Evolutionary conservation across 2,888 invertebrate species (phyloP).

Genomic region (Callinectes sapidus): DNA sequence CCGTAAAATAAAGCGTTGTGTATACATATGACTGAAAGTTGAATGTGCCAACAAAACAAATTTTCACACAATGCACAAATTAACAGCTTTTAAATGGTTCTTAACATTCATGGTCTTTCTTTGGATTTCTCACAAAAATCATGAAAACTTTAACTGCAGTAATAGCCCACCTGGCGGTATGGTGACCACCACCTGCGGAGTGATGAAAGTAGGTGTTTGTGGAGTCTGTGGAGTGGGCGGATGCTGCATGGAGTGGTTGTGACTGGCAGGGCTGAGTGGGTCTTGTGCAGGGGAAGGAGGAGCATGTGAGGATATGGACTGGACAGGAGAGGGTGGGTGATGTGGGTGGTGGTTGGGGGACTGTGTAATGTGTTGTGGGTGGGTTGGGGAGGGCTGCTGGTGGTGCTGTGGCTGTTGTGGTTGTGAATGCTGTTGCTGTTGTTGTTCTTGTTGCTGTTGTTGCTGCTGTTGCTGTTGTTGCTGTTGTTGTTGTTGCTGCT

Average conservation of each 20-base stretch:
- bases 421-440: constrained; percentile 43
- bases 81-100: not conserved
- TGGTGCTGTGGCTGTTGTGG: constrained; percentile 51
- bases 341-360: constrained; percentile 38
- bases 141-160: not conserved
- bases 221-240: constrained; percentile 69
- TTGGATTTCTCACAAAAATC: not conserved
- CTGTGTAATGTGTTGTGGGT: constrained; percentile 54
- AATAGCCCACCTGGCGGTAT: constrained; percentile 52
- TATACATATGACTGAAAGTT: not conserved
- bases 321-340: constrained; percentile 65
- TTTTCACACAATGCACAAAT: not conserved
- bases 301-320: constrained; percentile 61
- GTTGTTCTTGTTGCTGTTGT: constrained; percentile 44
- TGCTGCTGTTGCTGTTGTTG: constrained; percentile 51
- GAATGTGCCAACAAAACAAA: not conserved
- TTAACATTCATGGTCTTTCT: not conserved
- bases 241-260: constrained; percentile 59
- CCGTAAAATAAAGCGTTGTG: not conserved
- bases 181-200: constrained; percentile 62
- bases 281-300: constrained; percentile 66
- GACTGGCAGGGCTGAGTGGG: constrained; percentile 52
- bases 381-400: constrained; percentile 50
- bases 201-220: constrained; percentile 60
- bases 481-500: constrained; percentile 47